These are phyloP conservation scores for Cybosia mesomella DNA, from an alignment of 2,888 invertebrate species.

Conservation along the genomic window DNA sequence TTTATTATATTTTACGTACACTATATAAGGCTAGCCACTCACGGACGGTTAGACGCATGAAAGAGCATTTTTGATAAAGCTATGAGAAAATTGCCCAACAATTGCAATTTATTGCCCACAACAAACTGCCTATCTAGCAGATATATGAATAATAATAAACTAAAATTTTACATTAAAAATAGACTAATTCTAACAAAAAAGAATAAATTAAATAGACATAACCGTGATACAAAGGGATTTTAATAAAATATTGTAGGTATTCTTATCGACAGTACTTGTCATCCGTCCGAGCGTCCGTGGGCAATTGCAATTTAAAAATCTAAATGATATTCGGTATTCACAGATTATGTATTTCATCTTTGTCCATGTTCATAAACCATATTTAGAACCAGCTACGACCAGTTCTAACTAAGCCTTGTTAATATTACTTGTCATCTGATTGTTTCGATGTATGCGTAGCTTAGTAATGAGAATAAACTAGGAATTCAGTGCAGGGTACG, in stretches of 20 bases:
- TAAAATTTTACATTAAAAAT: too few relatives aligned
- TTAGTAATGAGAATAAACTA: too few relatives aligned
- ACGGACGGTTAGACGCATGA: constrained; percentile 31
- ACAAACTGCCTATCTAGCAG: too few relatives aligned
- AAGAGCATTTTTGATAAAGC: constrained; percentile 1
- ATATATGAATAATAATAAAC: too few relatives aligned
- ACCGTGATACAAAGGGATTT: background rate
- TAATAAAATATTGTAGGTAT: background rate
- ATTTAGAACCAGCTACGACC: background rate
- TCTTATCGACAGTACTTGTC: background rate
- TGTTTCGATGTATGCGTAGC: too few relatives aligned
- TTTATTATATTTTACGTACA: constrained; percentile 51
- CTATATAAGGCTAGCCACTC: constrained; percentile 25
- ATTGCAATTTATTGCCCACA: background rate
- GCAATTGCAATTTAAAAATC: constrained; percentile 32
- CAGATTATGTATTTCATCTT: constrained; percentile 43
- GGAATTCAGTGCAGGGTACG: too few relatives aligned
- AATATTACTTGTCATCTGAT: too few relatives aligned
- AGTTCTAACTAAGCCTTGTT: too few relatives aligned
- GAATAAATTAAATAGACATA: fast-evolving
- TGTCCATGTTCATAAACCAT: constrained; percentile 9
- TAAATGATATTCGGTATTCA: constrained; percentile 63
- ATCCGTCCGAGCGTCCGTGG: constrained; percentile 25
- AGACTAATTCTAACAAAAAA: background rate
- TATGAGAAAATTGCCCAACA: background rate